Evolutionary conservation across 1,140 invertebrate species (phyloP).

Genomic region (Augochlora pura): DNA sequence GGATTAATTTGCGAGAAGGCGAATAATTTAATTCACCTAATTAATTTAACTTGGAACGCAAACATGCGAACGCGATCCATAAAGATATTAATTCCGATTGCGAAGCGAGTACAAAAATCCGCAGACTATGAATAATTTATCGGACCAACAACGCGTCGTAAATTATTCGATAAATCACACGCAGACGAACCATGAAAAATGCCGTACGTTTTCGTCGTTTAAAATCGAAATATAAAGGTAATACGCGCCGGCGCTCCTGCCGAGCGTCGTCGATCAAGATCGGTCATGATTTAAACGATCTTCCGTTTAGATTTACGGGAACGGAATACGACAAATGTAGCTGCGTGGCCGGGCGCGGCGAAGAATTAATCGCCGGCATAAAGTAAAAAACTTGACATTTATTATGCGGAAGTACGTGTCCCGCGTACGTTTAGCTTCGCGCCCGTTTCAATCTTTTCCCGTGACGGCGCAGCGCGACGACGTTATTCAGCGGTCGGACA

Average conservation of each 20-base stretch:
- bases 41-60: too few relatives aligned
- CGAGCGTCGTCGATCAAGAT: not conserved
- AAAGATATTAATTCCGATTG: too few relatives aligned
- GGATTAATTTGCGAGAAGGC: too few relatives aligned
- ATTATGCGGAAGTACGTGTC: constrained; percentile 11
- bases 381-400: constrained; percentile 43
- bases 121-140: too few relatives aligned
- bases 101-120: too few relatives aligned
- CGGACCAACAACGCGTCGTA: too few relatives aligned
- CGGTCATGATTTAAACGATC: constrained; percentile 23
- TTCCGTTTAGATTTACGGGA: constrained; percentile 19
- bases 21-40: too few relatives aligned
- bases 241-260: too few relatives aligned
- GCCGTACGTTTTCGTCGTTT: not conserved
- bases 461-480: constrained; percentile 2
- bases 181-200: too few relatives aligned
- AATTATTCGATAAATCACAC: too few relatives aligned
- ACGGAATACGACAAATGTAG: constrained; percentile 19
- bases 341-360: not conserved
- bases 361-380: constrained; percentile 31
- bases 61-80: too few relatives aligned
- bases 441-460: constrained; percentile 2
- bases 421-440: constrained; percentile 8
- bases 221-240: constrained; percentile 14
- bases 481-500: constrained; percentile 23